Evolutionary conservation across 2,797 vertebrate species (phyloP).

Genomic region (Anniella stebbinsi): DNA sequence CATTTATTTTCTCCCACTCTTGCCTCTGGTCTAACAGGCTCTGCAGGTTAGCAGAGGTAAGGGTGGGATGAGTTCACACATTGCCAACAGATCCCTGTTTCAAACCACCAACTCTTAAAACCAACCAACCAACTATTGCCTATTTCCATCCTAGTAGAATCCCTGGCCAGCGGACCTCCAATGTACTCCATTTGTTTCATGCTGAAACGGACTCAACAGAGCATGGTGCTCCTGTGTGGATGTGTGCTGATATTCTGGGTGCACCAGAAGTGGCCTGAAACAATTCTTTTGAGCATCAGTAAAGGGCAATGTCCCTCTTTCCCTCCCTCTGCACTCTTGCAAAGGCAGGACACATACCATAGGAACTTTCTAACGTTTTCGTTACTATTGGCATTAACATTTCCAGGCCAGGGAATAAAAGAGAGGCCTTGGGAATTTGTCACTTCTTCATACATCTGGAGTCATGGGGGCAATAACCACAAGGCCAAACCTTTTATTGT

Average conservation of each 20-base stretch:
- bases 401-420: slow-evolving; percentile 47
- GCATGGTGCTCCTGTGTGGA: background rate
- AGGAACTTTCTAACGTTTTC: background rate
- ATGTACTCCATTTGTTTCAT: background rate
- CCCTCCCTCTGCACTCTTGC: background rate
- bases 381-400: background rate
- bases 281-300: background rate
- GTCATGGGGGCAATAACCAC: slow-evolving; percentile 67
- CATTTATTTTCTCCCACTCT: background rate
- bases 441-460: slow-evolving; percentile 44
- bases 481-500: slow-evolving; percentile 51
- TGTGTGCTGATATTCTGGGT: background rate
- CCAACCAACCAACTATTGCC: background rate
- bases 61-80: no score
- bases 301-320: background rate
- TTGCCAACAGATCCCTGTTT: background rate
- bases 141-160: background rate
- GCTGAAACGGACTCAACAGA: background rate
- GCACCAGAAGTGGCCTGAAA: background rate
- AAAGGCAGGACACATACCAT: background rate
- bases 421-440: slow-evolving; percentile 54
- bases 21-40: background rate
- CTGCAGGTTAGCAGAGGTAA: background rate
- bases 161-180: background rate
- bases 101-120: background rate